Percentiles rank a stretch among this genome's conserved stretches.
These are phyloP conservation scores for Calliphora vomitoria DNA, from an alignment of 2,888 invertebrate species.

Conservation along the genomic window DNA sequence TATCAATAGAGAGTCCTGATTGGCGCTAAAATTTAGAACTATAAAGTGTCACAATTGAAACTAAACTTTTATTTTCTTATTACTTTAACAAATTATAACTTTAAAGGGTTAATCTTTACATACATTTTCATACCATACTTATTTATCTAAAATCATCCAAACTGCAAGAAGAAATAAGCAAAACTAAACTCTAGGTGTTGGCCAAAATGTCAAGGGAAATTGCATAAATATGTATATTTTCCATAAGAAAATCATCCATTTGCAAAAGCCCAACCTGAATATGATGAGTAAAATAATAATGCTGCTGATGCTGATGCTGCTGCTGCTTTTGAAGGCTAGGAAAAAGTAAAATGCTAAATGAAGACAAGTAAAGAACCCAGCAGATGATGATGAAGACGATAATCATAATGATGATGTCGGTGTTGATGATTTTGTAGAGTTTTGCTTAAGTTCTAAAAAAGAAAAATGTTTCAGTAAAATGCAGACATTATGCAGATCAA, in stretches of 20 bases:
- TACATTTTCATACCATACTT: conserved; percentile 24
- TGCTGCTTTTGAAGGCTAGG: conserved; percentile 47
- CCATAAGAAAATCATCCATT: conserved; percentile 37
- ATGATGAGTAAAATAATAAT: conserved; percentile 19
- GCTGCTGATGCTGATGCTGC: conserved; percentile 34
- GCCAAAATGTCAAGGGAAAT: conserved; percentile 62
- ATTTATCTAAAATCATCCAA: conserved; percentile 8
- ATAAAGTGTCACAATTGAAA: no score
- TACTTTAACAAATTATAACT: neutral
- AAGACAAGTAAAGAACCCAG: neutral
- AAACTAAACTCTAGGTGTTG: conserved; percentile 23
- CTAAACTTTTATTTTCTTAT: no score
- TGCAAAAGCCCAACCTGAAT: neutral
- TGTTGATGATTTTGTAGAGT: conserved; percentile 39
- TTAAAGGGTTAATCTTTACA: neutral
- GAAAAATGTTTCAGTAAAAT: conserved; percentile 14
- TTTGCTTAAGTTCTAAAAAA: conserved; percentile 18
- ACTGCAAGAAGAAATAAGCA: neutral
- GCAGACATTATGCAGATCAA: conserved; percentile 73
- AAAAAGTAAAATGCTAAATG: neutral
- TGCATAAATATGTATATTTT: conserved; percentile 50
- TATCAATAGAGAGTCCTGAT: no score
- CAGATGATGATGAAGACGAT: conserved; percentile 3
- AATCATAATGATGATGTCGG: conserved; percentile 1
- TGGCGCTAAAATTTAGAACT: no score